Base-by-base conservation (phyloP, 2,797 vertebrate species). In the Tachyglossus aculeatus region DNA sequence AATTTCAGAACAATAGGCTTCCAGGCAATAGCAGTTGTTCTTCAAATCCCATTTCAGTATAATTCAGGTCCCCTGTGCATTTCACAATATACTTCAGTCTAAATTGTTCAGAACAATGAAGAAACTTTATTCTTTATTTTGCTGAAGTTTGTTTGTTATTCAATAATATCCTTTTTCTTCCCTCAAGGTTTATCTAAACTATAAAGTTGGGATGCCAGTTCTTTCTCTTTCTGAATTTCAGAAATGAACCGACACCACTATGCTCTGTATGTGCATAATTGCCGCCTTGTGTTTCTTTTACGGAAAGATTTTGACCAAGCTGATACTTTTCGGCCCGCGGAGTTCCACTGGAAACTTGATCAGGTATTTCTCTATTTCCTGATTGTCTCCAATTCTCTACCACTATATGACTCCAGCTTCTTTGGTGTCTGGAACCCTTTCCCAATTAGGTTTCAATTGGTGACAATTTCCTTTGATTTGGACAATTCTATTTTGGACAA, bases 231-330 rank as follows among this genome's bases (percentile, higher is more conserved):
- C n/a, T 87, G 47, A 55, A 32, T 88, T 90, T 43, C 89, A 99
- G 98, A 98, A 86, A 99, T 99, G 98, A 99, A 99, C 91, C 93
- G 98, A 13, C 98, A 99, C 53, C 98, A 99, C 90, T 99, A 99
- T 5, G 97, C 97, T 5, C 91, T 99, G 16, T 99, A 99, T 0
- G 94, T 99, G 84, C 98, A 99, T 87, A 99, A 99, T 80, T 99
- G 98, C 84, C 94, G 98, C 2, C 88, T 99, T 15, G 98, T 99
- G 31, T 96, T 99, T 82, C 93, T 99, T 80, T 80, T 99, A 87
- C 92, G 98, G 77, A 95, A 96, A 71, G 97, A 98, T 89, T 97
- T 97, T 62, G 95, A 95, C 62, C 96, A 95, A 81, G 95, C 96
- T 2, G 96, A 98, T 88, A 96, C 96, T 37, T 98, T 99, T 79